These are phyloP conservation scores for Brachionus calyciflorus DNA, from an alignment of 1,140 invertebrate genomes.

Conservation along the genomic window DNA sequence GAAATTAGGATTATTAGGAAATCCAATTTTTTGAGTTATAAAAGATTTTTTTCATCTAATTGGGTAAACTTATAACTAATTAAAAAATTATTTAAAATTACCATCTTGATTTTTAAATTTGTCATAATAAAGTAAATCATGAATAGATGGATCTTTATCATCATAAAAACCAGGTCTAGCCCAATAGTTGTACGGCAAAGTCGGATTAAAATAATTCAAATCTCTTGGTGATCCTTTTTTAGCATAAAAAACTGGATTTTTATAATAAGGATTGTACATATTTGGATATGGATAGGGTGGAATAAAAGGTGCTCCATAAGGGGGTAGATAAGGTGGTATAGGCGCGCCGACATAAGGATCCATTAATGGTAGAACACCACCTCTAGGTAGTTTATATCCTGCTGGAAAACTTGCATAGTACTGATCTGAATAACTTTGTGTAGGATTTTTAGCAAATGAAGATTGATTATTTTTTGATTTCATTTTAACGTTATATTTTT, in stretches of 20 bases:
- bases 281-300: not conserved
- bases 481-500: conserved; percentile 24
- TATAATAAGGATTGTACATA: conserved; percentile 2
- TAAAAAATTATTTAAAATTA: not conserved
- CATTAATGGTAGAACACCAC: not conserved
- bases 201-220: not conserved
- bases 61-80: not conserved
- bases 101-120: conserved; percentile 36
- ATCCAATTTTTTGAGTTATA: too few relatives aligned
- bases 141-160: conserved; percentile 38
- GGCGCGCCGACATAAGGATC: conserved; percentile 1
- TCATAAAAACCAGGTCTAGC: conserved; percentile 4
- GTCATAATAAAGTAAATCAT: conserved; percentile 34
- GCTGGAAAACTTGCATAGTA: conserved; percentile 36
- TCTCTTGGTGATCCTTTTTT: conserved; percentile 6
- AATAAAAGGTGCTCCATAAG: not conserved
- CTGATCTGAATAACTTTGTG: conserved; percentile 33
- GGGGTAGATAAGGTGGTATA: not conserved
- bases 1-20: too few relatives aligned
- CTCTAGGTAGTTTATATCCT: conserved; percentile 10
- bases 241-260: conserved; percentile 1
- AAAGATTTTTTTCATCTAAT: too few relatives aligned
- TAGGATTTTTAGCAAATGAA: conserved; percentile 41
- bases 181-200: conserved; percentile 11
- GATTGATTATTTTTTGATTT: conserved; percentile 43